These are phyloP conservation scores for Thereva unica DNA, from an alignment of 2,888 invertebrate species.

Conservation along the genomic window DNA sequence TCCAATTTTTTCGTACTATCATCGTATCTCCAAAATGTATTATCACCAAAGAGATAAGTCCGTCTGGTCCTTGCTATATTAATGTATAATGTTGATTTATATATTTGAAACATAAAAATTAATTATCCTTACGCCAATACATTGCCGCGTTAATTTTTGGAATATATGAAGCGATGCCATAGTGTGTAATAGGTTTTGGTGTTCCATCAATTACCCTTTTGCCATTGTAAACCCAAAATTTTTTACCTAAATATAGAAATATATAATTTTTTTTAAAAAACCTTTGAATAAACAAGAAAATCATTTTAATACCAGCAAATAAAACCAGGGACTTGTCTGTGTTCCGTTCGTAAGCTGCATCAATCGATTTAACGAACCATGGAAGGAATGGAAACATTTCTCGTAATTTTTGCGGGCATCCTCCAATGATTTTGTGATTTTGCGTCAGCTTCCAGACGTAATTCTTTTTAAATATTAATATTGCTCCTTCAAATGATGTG, in stretches of 20 bases:
- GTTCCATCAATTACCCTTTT: conserved; percentile 61
- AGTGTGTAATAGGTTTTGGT: conserved; percentile 65
- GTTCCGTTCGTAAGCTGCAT: too few species aligned
- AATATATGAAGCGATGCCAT: conserved; percentile 66
- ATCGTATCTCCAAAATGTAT: conserved; percentile 73
- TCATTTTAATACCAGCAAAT: too few species aligned
- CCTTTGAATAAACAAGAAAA: too few species aligned
- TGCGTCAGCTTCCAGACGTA: conserved; percentile 69
- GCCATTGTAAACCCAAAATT: conserved; percentile 71
- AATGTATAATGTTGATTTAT: not conserved
- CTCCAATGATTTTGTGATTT: conserved; percentile 57
- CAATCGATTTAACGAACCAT: too few species aligned
- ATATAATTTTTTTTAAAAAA: conserved; percentile 23
- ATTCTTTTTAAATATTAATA: conserved; percentile 67
- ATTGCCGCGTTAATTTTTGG: too few species aligned
- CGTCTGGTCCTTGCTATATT: conserved; percentile 60
- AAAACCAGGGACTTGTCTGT: too few species aligned
- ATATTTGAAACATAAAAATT: not conserved
- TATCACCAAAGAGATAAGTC: conserved; percentile 68
- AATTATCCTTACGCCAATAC: too few species aligned
- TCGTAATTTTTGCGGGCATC: conserved; percentile 63
- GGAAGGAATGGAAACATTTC: too few species aligned
- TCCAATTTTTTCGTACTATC: conserved; percentile 65
- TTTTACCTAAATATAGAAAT: conserved; percentile 59
- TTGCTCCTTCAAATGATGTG: conserved; percentile 64